These are phyloP conservation scores for Pycnomerus fuliginosus DNA, from an alignment of 2,888 invertebrate species.

Conservation along the genomic window DNA sequence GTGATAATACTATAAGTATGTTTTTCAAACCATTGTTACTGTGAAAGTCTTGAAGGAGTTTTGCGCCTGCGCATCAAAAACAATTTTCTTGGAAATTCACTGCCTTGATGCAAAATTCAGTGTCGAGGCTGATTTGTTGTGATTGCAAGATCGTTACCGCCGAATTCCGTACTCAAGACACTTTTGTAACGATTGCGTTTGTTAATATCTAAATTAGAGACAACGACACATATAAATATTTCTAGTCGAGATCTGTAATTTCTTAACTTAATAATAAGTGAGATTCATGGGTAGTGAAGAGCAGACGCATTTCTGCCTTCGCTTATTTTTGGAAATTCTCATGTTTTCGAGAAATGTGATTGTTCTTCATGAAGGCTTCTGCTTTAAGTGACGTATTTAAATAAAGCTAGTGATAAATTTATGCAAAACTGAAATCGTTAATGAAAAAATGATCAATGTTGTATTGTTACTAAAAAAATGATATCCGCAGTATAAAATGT, in stretches of 20 bases:
- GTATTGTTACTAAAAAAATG: conserved; percentile 60
- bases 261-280: conserved; percentile 16
- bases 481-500: conserved; percentile 53
- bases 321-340: not conserved
- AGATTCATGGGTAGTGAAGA: not conserved
- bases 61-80: not conserved
- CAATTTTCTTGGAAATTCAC: not conserved
- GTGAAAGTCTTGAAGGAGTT: conserved; percentile 10
- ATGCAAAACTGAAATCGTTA: conserved; percentile 56
- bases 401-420: conserved; percentile 50
- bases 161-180: conserved; percentile 42
- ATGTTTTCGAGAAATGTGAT: not conserved
- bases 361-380: conserved; percentile 33
- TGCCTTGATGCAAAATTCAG: not conserved
- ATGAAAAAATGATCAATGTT: conserved; percentile 62
- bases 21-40: conserved; percentile 24
- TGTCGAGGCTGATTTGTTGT: conserved; percentile 1
- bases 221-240: conserved; percentile 51
- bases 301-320: too few relatives aligned
- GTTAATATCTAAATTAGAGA: conserved; percentile 46
- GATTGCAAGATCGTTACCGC: conserved; percentile 37
- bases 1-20: conserved; percentile 43
- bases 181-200: conserved; percentile 41
- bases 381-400: conserved; percentile 45
- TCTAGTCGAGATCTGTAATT: conserved; percentile 32